Base-by-base conservation (phyloP, 30 jellyfish, hydroid and myxozoan species). In the Morbakka virulenta region DNA sequence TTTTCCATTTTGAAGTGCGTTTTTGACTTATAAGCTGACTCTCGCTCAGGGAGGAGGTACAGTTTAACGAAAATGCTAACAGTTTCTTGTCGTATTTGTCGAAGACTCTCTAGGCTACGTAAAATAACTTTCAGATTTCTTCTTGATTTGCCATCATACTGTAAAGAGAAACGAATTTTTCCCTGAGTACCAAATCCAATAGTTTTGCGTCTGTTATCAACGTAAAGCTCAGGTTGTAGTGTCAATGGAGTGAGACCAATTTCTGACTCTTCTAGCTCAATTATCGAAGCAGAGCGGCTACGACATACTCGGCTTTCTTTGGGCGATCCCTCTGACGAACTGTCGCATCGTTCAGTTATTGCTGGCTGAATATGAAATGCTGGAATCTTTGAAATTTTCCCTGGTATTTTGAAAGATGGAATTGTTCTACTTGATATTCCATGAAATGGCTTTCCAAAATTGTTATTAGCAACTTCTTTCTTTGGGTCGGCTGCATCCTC, bases 121-220 rank as follows among this genome's bases (percentile, higher is more conserved):
- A 93, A 23, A 21, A 36, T 11, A 35, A 93, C 32, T 30, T 50
- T 50, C 23, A 93, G 70, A 31, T 64, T 86, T 50, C 81, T 66
- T 25, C 85, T 67, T 0, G 96, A 72, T 35, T 65, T 86, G 76
- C 82, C 94, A 52, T 82, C 96, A 87, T 93, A 93, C 35, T 85
- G 96, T 28, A 93, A 33, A 14, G 94, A 81, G 25, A 93, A 41
- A n/a, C 26, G 71, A n/a, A 86, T 32, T 74, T 86, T 93, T 0
- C 99, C 99, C 22, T 85, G 91, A 2, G 72, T 20, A n/a, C 99
- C 97, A 26, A 77, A 30, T 0, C 94, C 95, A 49, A 79, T 63
- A 0, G 99, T 93, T 47, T 76, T 77, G 28, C 95, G 89, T 12
- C 84, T 62, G 11, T 81, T 28, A 4, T 74, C 53, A 30, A 69